These are phyloP conservation scores for Coleophora deauratella DNA, from an alignment of 2,888 invertebrate genomes.

Conservation along the genomic window DNA sequence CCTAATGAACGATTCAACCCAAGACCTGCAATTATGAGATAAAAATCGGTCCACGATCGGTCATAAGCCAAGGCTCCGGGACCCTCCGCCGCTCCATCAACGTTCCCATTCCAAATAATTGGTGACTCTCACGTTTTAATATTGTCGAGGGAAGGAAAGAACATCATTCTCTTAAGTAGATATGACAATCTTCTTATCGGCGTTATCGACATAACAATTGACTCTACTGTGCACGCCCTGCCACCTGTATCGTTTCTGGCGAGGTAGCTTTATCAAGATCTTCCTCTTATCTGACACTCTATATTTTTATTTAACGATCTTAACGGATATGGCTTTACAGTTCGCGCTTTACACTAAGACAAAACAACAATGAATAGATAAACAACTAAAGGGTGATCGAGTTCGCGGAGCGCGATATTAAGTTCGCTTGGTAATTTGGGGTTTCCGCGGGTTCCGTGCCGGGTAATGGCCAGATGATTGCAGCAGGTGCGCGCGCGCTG, in stretches of 20 bases:
- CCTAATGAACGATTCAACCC: slow-evolving; percentile 58
- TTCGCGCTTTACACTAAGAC: no score
- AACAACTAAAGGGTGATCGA: neutral
- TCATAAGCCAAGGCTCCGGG: slow-evolving; percentile 19
- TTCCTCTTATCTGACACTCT: no score
- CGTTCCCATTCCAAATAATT: slow-evolving; percentile 13
- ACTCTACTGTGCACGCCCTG: no score
- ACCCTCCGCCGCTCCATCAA: slow-evolving; percentile 9
- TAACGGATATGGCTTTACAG: no score
- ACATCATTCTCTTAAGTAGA: no score
- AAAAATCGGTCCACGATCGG: slow-evolving; percentile 47
- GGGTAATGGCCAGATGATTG: slow-evolving; percentile 61
- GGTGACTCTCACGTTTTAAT: neutral
- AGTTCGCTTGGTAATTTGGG: slow-evolving; percentile 37
- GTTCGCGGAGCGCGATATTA: slow-evolving; percentile 6
- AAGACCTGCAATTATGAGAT: slow-evolving; percentile 62
- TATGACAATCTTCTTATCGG: no score
- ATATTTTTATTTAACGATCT: no score
- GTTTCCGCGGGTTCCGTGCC: slow-evolving; percentile 40
- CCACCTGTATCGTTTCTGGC: no score
- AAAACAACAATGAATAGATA: no score
- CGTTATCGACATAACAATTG: no score
- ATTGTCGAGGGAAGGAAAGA: no score
- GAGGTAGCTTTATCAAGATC: no score
- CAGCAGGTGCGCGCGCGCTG: slow-evolving; percentile 50